Percentiles rank a stretch among this genome's conserved stretches.
These are phyloP conservation scores for Gasterosteus nipponicus DNA, from an alignment of 2,113 vertebrate genomes.

Conservation along the genomic window DNA sequence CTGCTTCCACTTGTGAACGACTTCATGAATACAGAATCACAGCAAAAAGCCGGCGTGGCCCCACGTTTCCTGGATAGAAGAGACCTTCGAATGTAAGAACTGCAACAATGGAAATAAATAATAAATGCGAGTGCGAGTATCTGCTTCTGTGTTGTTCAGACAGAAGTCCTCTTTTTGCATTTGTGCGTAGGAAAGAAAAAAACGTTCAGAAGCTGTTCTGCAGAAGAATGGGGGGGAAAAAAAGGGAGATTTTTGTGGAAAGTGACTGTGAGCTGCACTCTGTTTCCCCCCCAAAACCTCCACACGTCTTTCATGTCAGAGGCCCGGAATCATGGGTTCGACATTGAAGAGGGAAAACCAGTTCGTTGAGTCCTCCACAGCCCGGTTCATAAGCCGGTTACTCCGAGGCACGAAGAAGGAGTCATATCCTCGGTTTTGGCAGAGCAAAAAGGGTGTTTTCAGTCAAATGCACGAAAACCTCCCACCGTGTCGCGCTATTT, in stretches of 20 bases:
- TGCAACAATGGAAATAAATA: conserved; percentile 32
- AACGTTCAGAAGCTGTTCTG: conserved; percentile 7
- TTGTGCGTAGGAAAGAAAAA: conserved; percentile 17
- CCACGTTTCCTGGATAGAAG: conserved; percentile 23
- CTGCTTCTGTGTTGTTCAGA: conserved; percentile 18
- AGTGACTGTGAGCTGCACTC: conserved; percentile 11
- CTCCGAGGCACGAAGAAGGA: background rate
- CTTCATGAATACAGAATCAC: conserved; percentile 3
- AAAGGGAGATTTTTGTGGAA: too few relatives aligned
- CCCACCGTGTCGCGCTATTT: conserved; percentile 5
- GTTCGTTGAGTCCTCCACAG: background rate
- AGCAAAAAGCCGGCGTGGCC: conserved; percentile 5
- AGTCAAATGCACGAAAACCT: conserved; percentile 26
- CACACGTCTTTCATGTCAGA: conserved; percentile 38
- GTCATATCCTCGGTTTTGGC: conserved; percentile 5
- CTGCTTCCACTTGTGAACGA: conserved; percentile 2
- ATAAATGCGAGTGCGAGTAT: conserved; percentile 39
- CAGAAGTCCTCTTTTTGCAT: conserved; percentile 14
- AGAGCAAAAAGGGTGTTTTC: conserved; percentile 22
- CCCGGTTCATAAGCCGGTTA: background rate
- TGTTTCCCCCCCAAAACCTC: conserved; percentile 32
- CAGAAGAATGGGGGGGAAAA: background rate
- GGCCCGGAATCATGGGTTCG: background rate
- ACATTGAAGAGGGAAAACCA: background rate
- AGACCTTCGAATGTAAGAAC: conserved; percentile 14